Conservation (phyloP, 2,888 invertebrate species). For the Platycheirus rosarum region DNA sequence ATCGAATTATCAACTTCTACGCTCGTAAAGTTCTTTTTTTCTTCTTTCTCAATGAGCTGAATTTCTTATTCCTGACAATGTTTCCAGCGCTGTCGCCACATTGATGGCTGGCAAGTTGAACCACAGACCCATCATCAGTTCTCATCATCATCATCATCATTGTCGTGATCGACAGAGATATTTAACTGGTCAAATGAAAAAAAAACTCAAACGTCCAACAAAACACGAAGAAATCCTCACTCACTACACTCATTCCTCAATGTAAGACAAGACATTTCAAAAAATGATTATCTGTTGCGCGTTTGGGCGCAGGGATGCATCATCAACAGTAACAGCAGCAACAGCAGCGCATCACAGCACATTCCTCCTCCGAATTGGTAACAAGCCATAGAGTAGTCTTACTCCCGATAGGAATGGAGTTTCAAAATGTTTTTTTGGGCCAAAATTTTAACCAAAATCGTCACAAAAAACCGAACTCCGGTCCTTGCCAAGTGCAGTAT, state of each 20-base stretch:
- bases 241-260: slow-evolving; percentile 72
- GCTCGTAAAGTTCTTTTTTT: slow-evolving; percentile 57
- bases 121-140: slow-evolving; percentile 70
- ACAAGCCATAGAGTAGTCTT: slow-evolving; percentile 64
- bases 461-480: background rate
- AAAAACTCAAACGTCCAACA: slow-evolving; percentile 20
- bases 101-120: slow-evolving; percentile 55
- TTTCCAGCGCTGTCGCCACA: slow-evolving; percentile 72
- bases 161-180: slow-evolving; percentile 74
- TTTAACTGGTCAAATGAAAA: slow-evolving; percentile 49
- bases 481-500: slow-evolving; percentile 17
- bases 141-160: slow-evolving; percentile 71
- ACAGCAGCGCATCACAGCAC: slow-evolving; percentile 34
- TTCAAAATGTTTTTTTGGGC: slow-evolving; percentile 33
- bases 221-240: slow-evolving; percentile 48
- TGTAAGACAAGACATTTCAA: slow-evolving; percentile 74
- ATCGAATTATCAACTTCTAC: slow-evolving; percentile 72
- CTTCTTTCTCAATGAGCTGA: background rate
- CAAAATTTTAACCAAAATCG: slow-evolving; percentile 47
- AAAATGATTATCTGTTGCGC: slow-evolving; percentile 69
- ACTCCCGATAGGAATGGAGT: slow-evolving; percentile 62
- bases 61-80: slow-evolving; percentile 57
- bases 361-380: slow-evolving; percentile 68
- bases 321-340: slow-evolving; percentile 12
- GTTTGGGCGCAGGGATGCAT: slow-evolving; percentile 1